Conservation (phyloP, 2,113 vertebrate genomes). For the Serilophus lunatus region DNA sequence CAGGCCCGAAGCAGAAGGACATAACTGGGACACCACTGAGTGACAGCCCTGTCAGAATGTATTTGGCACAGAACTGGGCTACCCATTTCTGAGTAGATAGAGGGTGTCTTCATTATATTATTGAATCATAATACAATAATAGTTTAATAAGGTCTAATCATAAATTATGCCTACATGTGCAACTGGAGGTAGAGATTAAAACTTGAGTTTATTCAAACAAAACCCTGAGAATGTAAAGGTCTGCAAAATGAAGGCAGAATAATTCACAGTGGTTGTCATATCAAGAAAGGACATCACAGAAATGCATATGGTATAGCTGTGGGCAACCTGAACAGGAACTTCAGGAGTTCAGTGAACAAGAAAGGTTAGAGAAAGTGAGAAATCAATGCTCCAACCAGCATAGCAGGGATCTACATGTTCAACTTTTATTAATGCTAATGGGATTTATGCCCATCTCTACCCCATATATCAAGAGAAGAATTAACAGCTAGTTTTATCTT, state of each 20-base stretch:
- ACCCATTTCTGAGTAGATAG: neutral
- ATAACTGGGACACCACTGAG: neutral
- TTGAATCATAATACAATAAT: neutral
- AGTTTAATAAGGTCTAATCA: neutral
- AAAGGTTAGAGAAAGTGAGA: neutral
- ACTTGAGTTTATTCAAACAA: neutral
- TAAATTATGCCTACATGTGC: neutral
- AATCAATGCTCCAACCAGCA: neutral
- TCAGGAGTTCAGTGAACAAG: neutral
- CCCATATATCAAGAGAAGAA: neutral
- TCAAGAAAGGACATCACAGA: neutral
- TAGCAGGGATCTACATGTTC: slow-evolving; percentile 1
- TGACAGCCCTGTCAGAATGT: neutral
- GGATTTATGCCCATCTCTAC: slow-evolving; percentile 7
- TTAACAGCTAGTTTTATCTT: neutral
- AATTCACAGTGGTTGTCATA: neutral
- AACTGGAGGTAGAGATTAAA: neutral
- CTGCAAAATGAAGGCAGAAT: neutral
- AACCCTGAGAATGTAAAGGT: neutral
- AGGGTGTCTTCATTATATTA: neutral
- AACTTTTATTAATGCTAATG: slow-evolving; percentile 24
- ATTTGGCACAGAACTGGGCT: neutral
- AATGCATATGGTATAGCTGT: neutral
- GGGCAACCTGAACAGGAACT: neutral
- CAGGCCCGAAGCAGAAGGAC: neutral